Evolutionary conservation across 2,888 invertebrate species (phyloP), one percentile per base, ranked within the genome.

Genomic region (Cryptophagus acutangulus): DNA sequence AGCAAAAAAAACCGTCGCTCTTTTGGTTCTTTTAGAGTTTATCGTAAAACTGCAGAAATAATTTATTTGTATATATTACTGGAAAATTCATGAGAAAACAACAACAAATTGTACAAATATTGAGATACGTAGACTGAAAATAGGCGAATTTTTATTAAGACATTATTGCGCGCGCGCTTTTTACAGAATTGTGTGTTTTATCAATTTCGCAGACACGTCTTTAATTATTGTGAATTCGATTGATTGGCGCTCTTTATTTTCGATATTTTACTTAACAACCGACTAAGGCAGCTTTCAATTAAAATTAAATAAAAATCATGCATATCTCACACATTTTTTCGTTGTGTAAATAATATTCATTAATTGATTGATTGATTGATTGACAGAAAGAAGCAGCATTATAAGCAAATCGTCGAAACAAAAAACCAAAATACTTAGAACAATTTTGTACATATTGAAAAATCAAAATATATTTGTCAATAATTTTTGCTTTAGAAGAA

Each of bases 381-480:
- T n/a, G n/a, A n/a, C n/a, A n/a, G n/a, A n/a, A n/a, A n/a, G n/a
- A n/a, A n/a, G n/a, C n/a, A n/a, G n/a, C n/a, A n/a, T n/a, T n/a
- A n/a, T n/a, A n/a, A n/a, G n/a, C n/a, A n/a, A n/a, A n/a, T n/a
- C n/a, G n/a, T n/a, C n/a, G n/a, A n/a, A n/a, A n/a, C n/a, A n/a
- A n/a, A n/a, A n/a, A n/a, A n/a, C n/a, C n/a, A n/a, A n/a, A n/a
- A 46, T 9, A 48, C 38, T 49, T 59, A 62, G 59, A 51, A 55
- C 52, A 60, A 61, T 60, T 60, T 62, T n/a, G 61, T 61, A 60
- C 46, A 61, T 59, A 62, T 55, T 46, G 54, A 55, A 55, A n/a
- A n/a, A n/a, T 58, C 54, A 57, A 59, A 54, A 57, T 47, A 46
- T 46, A 38, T 52, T 51, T 46, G 42, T 46, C n/a, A 41, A 49